These are phyloP conservation scores for Ondatra zibethicus DNA, from an alignment of 2,113 vertebrate species.

Conservation along the genomic window DNA sequence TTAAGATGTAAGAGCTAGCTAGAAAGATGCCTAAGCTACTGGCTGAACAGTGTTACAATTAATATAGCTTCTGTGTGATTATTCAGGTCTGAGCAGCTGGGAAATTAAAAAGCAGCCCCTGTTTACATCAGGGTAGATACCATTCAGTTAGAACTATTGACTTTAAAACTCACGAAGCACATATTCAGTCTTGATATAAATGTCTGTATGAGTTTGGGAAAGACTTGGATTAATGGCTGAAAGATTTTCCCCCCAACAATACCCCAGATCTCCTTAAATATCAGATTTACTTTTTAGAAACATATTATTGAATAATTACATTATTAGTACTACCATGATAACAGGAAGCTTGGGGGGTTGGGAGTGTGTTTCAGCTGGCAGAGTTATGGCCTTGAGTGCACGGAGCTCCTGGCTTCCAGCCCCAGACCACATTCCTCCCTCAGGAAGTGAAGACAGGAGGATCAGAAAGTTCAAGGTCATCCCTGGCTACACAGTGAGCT, in stretches of 20 bases:
- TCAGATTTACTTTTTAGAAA: neutral
- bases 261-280: neutral
- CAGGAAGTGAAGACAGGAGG: neutral
- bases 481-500: neutral
- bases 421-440: neutral
- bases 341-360: neutral
- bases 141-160: neutral
- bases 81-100: too few species aligned
- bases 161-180: neutral
- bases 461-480: neutral
- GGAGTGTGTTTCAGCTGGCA: neutral
- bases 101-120: too few species aligned
- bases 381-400: too few species aligned
- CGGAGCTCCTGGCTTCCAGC: neutral
- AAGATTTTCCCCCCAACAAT: neutral
- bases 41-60: too few species aligned
- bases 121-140: neutral
- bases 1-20: too few species aligned
- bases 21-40: too few species aligned
- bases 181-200: neutral
- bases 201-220: neutral
- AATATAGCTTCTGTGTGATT: too few species aligned
- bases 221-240: neutral
- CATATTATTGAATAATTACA: neutral
- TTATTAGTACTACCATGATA: neutral